Percentiles rank a stretch among this genome's conserved stretches.
These are phyloP conservation scores for Chrysopa pallens DNA, from an alignment of 1,140 invertebrate species.

Conservation along the genomic window DNA sequence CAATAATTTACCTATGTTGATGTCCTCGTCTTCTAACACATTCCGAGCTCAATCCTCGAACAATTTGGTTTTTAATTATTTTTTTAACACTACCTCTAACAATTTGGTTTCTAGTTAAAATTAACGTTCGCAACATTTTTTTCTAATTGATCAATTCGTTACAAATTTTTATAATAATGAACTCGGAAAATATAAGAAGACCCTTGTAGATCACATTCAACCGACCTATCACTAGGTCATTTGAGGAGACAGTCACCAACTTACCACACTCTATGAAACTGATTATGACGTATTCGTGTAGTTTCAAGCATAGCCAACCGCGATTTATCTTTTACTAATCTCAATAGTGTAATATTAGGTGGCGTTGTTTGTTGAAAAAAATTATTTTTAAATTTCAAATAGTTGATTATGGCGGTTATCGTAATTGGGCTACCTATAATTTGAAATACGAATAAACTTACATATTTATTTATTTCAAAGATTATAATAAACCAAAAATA, in stretches of 20 bases:
- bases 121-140: conserved; percentile 43
- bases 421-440: too few relatives aligned
- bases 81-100: conserved; percentile 35
- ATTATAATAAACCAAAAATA: too few relatives aligned
- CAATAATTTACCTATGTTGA: conserved; percentile 32
- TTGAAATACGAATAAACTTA: too few relatives aligned
- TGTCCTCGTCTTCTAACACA: conserved; percentile 35
- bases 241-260: neutral
- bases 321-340: too few relatives aligned
- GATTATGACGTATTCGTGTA: too few relatives aligned
- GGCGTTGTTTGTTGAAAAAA: too few relatives aligned
- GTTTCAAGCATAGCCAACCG: too few relatives aligned
- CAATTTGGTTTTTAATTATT: conserved; percentile 30
- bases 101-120: conserved; percentile 38
- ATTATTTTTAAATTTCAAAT: too few relatives aligned
- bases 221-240: neutral
- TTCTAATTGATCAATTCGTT: conserved; percentile 1
- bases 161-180: conserved; percentile 2
- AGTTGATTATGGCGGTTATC: too few relatives aligned
- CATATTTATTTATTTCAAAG: too few relatives aligned
- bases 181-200: conserved; percentile 5
- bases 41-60: conserved; percentile 37
- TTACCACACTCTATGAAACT: too few relatives aligned
- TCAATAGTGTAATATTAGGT: too few relatives aligned
- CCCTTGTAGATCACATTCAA: neutral